Percentiles rank a stretch among this genome's conserved stretches.
These are phyloP conservation scores for Oreonectes daqikongensis DNA, from an alignment of 2,797 vertebrate genomes.

Conservation along the genomic window DNA sequence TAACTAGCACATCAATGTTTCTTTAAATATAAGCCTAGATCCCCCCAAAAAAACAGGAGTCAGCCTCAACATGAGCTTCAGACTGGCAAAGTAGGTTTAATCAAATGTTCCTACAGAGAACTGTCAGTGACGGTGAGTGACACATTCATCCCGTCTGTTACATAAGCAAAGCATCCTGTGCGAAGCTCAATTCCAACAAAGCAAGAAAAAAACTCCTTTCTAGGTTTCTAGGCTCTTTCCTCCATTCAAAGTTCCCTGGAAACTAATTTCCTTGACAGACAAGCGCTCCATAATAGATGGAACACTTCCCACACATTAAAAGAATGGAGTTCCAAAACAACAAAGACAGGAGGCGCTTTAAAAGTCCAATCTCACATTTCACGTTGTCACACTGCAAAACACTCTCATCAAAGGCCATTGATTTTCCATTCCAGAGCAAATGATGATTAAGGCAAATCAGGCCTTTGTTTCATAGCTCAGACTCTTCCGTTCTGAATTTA, in stretches of 20 bases:
- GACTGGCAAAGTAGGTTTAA: conserved; percentile 29
- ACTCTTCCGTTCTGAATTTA: conserved; percentile 78
- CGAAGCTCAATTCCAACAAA: conserved; percentile 72
- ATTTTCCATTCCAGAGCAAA: conserved; percentile 84
- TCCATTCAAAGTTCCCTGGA: conserved; percentile 53
- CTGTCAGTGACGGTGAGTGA: conserved; percentile 75
- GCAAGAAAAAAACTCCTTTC: conserved; percentile 72
- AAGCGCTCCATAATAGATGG: conserved; percentile 76
- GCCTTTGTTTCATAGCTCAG: conserved; percentile 80
- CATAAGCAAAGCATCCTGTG: conserved; percentile 72
- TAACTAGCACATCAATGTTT: conserved; percentile 13
- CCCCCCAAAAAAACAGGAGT: neutral
- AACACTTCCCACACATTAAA: conserved; percentile 75
- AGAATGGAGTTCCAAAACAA: conserved; percentile 73
- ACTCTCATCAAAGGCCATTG: conserved; percentile 83
- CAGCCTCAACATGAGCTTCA: conserved; percentile 19
- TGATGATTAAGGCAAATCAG: conserved; percentile 83
- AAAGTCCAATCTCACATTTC: conserved; percentile 79
- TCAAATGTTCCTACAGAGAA: conserved; percentile 63
- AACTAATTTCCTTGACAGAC: conserved; percentile 80
- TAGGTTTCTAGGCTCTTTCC: conserved; percentile 63
- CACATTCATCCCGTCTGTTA: conserved; percentile 78
- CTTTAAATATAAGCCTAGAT: neutral
- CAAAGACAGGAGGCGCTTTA: conserved; percentile 76
- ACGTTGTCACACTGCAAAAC: conserved; percentile 81